Conservation (phyloP, 2,888 invertebrate genomes). For the Phytoseiulus persimilis region DNA sequence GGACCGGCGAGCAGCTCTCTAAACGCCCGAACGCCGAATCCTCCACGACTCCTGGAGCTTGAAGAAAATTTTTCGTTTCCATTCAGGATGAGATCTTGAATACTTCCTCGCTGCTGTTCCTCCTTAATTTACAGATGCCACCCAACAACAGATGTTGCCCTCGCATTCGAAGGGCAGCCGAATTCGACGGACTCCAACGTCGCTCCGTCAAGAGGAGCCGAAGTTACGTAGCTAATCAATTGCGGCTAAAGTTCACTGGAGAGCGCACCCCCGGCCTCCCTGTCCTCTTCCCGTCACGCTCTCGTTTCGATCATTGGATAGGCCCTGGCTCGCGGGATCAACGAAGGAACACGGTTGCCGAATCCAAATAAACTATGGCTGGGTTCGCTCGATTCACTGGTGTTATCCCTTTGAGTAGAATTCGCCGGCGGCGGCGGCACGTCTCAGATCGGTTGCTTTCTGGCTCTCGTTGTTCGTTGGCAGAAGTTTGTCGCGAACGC, state of each 20-base stretch:
- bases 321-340: too few species aligned
- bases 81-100: background rate
- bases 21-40: background rate
- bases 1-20: background rate
- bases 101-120: background rate
- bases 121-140: background rate
- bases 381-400: background rate
- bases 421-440: background rate
- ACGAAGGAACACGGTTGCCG: too few species aligned
- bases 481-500: background rate
- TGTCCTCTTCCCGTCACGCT: too few species aligned
- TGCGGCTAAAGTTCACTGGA: background rate
- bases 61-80: background rate
- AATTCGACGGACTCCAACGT: background rate
- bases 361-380: background rate
- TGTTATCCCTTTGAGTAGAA: background rate
- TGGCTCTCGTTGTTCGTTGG: background rate
- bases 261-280: background rate
- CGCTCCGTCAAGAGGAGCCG: background rate
- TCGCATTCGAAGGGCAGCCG: background rate
- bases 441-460: background rate
- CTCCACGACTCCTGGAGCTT: background rate
- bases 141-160: background rate
- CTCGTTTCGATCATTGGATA: too few species aligned
- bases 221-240: background rate